Evolutionary conservation across 1,140 invertebrate species (phyloP).

Genomic region (Parasteatoda tepidariorum): DNA sequence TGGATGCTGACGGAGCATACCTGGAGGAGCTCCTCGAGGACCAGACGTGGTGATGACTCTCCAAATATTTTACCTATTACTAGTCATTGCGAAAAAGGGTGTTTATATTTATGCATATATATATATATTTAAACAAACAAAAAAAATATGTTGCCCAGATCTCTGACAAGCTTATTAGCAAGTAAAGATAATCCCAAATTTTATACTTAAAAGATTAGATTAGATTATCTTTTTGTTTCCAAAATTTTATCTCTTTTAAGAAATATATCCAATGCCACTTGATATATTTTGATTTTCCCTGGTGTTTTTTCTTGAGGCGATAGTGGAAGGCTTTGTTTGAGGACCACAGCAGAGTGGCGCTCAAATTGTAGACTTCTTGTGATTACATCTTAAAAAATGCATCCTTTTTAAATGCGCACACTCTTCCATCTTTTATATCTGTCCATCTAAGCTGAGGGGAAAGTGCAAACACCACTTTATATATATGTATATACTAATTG

Average conservation of each 20-base stretch:
- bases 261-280: neutral
- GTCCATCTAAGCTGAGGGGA: constrained; percentile 30
- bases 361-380: constrained; percentile 53
- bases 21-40: constrained; percentile 27
- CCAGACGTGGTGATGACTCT: constrained; percentile 35
- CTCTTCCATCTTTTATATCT: constrained; percentile 58
- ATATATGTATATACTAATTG: constrained; percentile 52
- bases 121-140: constrained; percentile 2
- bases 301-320: neutral
- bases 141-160: constrained; percentile 15
- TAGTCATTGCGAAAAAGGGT: constrained; percentile 49
- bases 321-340: constrained; percentile 34
- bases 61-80: constrained; percentile 22
- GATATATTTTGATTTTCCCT: neutral
- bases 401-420: constrained; percentile 59
- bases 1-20: constrained; percentile 47
- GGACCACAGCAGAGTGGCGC: constrained; percentile 49
- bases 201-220: too few species aligned
- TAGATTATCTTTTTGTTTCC: too few species aligned
- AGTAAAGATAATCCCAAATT: neutral
- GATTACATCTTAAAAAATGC: constrained; percentile 47
- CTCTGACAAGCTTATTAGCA: constrained; percentile 1
- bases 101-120: constrained; percentile 51
- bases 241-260: too few species aligned
- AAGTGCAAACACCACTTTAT: constrained; percentile 11